Evolutionary conservation across 1,140 invertebrate genomes (phyloP), one percentile per base, ranked within the genome.

Genomic region (Bombus pyrosoma): DNA sequence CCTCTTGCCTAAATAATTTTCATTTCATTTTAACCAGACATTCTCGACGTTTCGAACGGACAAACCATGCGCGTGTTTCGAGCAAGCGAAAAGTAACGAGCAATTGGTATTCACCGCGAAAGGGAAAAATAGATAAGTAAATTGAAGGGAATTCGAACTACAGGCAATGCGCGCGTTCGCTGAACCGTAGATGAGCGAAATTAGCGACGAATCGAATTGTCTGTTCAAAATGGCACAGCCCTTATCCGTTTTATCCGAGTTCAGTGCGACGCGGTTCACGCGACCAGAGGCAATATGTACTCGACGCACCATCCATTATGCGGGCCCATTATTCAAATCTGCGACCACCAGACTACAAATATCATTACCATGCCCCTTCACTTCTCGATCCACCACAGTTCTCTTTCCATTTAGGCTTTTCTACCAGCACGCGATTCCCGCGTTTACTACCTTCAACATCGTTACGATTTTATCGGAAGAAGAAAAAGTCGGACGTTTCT

Each of bases 261-360:
- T 43, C 34, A 85, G 43, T n/a, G 41, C 32, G 86, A 88, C 88
- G 83, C 68, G 87, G 71, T 92, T 91, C 86, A 73, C 87, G 81
- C 87, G 83, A 83, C 90, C 85, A 86, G 85, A 75, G 87, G 87
- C 89, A 92, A 92, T 92, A 90, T 88, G 89, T 92, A 91, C 91
- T 88, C 86, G 87, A 89, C 89, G 89, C 86, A 83, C 86, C 89
- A 91, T 91, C 90, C 92, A 93, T 92, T 92, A 91, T 92, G 90
- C 90, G 87, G 86, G 89, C 87, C 86, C 89, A 92, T 93, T 92
- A 93, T 93, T 92, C 90, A 93, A 92, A 93, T 93, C 89, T 88
- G 76, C 88, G 87, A 86, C 86, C 91, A 86, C 89, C 88, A 76
- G 85, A 90, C 89, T 91, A 92, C 91, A 92, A 93, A 93, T 92